phyloP scores from a whole-genome alignment of 2,113 vertebrate genomes.

The Noctilio leporinus region DNA sequence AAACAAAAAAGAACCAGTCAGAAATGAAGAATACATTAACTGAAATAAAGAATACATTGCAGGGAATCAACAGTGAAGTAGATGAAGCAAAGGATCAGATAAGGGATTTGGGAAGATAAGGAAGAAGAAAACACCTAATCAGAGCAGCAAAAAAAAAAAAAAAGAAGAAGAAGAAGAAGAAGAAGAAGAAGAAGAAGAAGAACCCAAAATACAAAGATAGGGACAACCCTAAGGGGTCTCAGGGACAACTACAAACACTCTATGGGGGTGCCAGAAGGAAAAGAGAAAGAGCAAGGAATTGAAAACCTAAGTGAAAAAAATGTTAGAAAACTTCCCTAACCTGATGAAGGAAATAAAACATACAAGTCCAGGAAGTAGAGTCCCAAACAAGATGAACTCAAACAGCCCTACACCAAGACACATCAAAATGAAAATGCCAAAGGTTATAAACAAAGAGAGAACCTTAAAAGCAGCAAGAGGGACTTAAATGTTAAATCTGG shows the following conservation, averaged over 20 bases:
- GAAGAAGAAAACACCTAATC: neutral
- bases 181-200: neutral
- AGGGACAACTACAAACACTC: neutral
- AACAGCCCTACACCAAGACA: neutral
- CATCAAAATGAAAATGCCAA: neutral
- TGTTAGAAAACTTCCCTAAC: neutral
- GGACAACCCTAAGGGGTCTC: no score
- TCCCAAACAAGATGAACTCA: neutral
- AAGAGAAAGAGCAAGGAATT: neutral
- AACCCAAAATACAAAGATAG: neutral
- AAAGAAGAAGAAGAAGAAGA: neutral
- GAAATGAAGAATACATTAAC: neutral
- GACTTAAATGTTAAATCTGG: no score
- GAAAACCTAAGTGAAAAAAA: neutral
- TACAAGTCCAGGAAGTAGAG: neutral
- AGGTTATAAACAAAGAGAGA: neutral
- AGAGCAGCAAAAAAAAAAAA: neutral
- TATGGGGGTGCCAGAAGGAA: neutral
- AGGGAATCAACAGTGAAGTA: neutral
- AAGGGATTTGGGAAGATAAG: neutral
- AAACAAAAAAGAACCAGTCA: neutral
- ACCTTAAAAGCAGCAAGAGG: neutral
- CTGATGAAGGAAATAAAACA: neutral
- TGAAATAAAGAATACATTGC: neutral
- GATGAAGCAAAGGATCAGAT: neutral